These are phyloP conservation scores for Enoplosus armatus DNA, from an alignment of 2,797 vertebrate species.

Conservation along the genomic window DNA sequence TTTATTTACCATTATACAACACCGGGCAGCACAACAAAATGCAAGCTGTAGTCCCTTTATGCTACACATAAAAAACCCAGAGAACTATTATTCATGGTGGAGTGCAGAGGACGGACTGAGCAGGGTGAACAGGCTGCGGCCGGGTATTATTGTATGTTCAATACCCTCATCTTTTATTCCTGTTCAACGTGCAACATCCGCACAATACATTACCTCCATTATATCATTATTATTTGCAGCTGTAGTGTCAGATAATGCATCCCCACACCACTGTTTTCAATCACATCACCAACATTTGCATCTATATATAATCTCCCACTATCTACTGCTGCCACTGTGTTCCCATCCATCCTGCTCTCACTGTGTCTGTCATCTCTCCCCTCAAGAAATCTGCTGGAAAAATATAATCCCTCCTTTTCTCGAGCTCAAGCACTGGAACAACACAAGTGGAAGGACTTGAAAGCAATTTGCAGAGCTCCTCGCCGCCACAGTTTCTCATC, in stretches of 20 bases:
- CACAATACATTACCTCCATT: neutral
- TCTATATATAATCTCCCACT: neutral
- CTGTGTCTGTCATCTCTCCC: conserved; percentile 11
- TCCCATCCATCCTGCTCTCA: conserved; percentile 20
- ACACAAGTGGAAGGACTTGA: conserved; percentile 43
- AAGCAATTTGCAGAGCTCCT: conserved; percentile 47
- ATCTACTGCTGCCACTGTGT: neutral
- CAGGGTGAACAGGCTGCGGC: too few relatives aligned
- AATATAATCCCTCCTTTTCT: conserved; percentile 29
- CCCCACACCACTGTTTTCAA: neutral
- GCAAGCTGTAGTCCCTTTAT: too few relatives aligned
- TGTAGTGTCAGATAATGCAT: neutral
- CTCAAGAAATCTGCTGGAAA: conserved; percentile 14
- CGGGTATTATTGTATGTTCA: too few relatives aligned
- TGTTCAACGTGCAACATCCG: neutral
- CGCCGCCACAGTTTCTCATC: conserved; percentile 33
- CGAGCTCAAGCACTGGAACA: conserved; percentile 33
- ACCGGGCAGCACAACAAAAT: too few relatives aligned
- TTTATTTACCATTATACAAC: too few relatives aligned
- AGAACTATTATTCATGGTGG: too few relatives aligned
- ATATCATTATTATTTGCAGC: neutral
- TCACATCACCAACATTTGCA: neutral
- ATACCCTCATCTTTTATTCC: neutral
- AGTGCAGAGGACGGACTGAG: too few relatives aligned
- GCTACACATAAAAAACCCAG: too few relatives aligned